Conservation (phyloP, 1,140 invertebrate genomes). For the Branchinecta lindahli region DNA sequence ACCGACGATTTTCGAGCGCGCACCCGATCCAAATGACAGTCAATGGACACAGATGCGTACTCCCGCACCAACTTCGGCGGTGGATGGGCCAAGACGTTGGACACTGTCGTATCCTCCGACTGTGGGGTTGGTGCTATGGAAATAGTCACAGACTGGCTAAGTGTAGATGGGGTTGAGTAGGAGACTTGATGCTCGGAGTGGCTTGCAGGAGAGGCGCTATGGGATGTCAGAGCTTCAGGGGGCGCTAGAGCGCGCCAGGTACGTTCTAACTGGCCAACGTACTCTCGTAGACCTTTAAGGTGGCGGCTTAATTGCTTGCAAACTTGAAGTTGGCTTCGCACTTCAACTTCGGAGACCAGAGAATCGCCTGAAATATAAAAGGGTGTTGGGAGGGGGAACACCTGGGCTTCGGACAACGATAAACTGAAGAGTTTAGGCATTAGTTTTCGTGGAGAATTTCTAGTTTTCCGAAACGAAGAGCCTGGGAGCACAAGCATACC, state of each 20-base stretch:
- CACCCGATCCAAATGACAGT: background rate
- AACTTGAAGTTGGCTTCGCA: background rate
- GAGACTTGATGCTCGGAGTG: background rate
- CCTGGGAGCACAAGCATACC: too few relatives aligned
- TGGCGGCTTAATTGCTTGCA: background rate
- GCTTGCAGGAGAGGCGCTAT: background rate
- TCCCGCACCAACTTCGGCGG: background rate
- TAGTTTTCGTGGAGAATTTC: too few relatives aligned
- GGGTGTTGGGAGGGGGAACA: too few relatives aligned
- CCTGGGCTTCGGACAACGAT: too few relatives aligned
- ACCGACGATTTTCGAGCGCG: background rate
- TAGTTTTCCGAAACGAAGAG: too few relatives aligned
- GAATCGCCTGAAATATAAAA: background rate
- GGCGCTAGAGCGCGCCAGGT: background rate
- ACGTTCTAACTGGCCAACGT: background rate
- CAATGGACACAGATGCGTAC: constrained; percentile 8
- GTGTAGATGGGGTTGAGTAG: background rate
- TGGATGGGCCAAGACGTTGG: background rate
- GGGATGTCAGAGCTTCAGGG: background rate
- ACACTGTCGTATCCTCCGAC: background rate
- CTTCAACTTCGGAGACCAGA: background rate
- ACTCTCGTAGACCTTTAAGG: background rate
- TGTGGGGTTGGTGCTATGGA: background rate
- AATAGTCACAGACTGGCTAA: background rate
- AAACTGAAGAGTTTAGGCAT: too few relatives aligned